Conservation (phyloP, 2,797 vertebrate species). For the Gadopsis marmoratus region DNA sequence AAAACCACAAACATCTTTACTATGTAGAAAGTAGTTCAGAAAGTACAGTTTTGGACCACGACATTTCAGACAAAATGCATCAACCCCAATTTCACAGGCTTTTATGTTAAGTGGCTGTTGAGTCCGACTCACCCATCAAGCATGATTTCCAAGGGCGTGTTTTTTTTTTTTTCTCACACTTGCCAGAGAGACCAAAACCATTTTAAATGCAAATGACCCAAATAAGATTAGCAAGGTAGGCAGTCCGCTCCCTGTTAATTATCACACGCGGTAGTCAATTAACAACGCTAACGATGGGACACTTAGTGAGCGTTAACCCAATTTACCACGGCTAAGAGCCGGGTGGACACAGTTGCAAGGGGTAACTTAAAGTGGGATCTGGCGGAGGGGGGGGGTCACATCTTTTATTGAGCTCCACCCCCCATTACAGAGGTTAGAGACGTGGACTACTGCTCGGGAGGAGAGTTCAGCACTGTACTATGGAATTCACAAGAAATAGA, state of each 20-base stretch:
- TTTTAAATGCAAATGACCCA: slow-evolving; percentile 87
- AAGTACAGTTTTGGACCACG: background rate
- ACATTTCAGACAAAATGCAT: slow-evolving; percentile 26
- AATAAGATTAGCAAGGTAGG: slow-evolving; percentile 85
- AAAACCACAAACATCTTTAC: background rate
- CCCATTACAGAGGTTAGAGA: slow-evolving; percentile 29
- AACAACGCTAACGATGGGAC: slow-evolving; percentile 83
- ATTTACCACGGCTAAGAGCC: slow-evolving; percentile 75
- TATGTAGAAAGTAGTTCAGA: background rate
- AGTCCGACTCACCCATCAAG: slow-evolving; percentile 50
- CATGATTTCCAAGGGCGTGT: slow-evolving; percentile 35
- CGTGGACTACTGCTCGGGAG: background rate
- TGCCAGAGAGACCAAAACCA: slow-evolving; percentile 79
- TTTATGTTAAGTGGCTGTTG: slow-evolving; percentile 41
- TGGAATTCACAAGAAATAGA: slow-evolving; percentile 23
- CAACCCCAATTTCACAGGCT: slow-evolving; percentile 29
- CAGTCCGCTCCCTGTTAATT: slow-evolving; percentile 84
- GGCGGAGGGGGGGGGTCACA: background rate
- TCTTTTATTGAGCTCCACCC: slow-evolving; percentile 40
- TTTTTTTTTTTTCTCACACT: slow-evolving; percentile 39
- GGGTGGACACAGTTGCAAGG: slow-evolving; percentile 66
- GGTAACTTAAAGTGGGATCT: slow-evolving; percentile 66
- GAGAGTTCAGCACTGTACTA: slow-evolving; percentile 6
- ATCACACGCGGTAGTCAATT: slow-evolving; percentile 85
- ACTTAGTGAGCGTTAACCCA: slow-evolving; percentile 85